phyloP scores from a whole-genome alignment of 2,113 vertebrate genomes.

The Copsychus sechellarum region DNA sequence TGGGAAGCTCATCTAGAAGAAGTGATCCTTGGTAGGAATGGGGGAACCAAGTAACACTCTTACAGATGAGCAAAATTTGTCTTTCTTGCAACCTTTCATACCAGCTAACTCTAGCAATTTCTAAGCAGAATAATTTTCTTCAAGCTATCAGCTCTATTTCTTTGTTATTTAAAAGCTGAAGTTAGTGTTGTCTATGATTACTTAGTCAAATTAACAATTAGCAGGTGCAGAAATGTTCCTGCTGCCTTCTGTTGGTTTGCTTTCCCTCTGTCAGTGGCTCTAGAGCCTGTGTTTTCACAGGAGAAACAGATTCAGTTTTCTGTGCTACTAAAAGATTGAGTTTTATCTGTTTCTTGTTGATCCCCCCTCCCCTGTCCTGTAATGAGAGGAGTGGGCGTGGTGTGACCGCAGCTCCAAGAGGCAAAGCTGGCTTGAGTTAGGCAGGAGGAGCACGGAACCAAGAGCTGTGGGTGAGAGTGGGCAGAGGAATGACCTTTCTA shows the following conservation, averaged over 20 bases:
- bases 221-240: neutral
- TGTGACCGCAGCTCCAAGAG: fast-evolving
- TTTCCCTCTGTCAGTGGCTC: neutral
- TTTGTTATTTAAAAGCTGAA: neutral
- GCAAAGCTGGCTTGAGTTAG: neutral
- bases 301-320: neutral
- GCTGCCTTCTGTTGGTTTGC: neutral
- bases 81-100: neutral
- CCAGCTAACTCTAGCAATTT: neutral
- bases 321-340: neutral
- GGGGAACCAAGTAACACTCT: neutral
- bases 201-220: neutral
- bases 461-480: neutral
- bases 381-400: neutral
- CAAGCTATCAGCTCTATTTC: neutral
- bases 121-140: neutral
- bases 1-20: neutral
- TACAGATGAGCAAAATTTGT: neutral
- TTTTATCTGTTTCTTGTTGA: neutral
- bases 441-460: neutral
- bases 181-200: neutral
- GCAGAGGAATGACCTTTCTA: neutral
- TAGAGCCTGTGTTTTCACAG: neutral
- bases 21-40: neutral
- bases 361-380: fast-evolving